These are phyloP conservation scores for Physocephala rufipes DNA, from an alignment of 2,888 invertebrate species.

Conservation along the genomic window DNA sequence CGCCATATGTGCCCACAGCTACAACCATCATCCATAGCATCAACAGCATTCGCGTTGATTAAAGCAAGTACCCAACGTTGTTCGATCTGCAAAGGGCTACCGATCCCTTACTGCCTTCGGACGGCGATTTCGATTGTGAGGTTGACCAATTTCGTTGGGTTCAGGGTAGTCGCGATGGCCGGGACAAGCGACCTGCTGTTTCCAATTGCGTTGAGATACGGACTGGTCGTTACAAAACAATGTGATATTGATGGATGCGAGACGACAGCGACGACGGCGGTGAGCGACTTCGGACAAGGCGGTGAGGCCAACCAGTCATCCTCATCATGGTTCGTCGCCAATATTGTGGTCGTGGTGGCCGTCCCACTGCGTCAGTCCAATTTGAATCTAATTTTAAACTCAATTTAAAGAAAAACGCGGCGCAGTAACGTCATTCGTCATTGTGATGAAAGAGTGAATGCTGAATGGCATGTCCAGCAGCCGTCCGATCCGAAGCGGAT, in stretches of 20 bases:
- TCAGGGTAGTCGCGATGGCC: conserved; percentile 20
- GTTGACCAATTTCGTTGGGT: conserved; percentile 12
- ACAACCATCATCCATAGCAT: conserved; percentile 28
- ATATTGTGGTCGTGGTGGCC: not conserved
- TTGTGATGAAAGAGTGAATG: conserved; percentile 36
- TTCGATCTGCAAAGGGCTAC: no score
- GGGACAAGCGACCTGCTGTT: conserved; percentile 32
- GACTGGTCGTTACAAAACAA: conserved; percentile 9
- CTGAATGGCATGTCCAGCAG: conserved; percentile 23
- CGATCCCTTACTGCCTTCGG: no score
- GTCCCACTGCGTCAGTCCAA: conserved; percentile 35
- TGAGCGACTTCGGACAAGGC: conserved; percentile 5
- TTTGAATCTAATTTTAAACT: conserved; percentile 46
- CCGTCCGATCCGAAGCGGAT: no score
- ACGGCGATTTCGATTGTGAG: not conserved
- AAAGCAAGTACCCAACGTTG: conserved; percentile 5
- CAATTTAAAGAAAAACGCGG: conserved; percentile 43
- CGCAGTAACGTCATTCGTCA: conserved; percentile 37
- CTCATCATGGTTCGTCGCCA: conserved; percentile 30
- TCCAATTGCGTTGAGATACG: not conserved
- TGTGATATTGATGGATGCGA: not conserved
- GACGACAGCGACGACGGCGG: no score
- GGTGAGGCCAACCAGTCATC: conserved; percentile 37
- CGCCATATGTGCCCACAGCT: conserved; percentile 21
- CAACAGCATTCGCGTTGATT: conserved; percentile 30